Evolutionary conservation across 2,888 invertebrate genomes (phyloP), one percentile per base, ranked within the genome.

Genomic region (Eurytoma californica): DNA sequence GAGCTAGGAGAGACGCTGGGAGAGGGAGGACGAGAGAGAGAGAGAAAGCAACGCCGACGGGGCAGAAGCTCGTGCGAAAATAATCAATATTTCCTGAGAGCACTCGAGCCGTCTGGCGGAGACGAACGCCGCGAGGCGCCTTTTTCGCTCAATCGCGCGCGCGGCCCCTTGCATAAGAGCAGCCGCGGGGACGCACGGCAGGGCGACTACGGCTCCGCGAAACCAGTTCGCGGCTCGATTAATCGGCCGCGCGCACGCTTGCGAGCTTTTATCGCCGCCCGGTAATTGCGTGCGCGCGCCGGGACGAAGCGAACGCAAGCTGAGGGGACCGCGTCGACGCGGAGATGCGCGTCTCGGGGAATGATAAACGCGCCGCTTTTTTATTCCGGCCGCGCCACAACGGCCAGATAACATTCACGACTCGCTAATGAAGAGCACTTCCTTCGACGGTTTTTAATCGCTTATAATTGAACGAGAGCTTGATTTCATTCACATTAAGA

Each of bases 61-160:
- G 53, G 79, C 79, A 39, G 39, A 9, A 9, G 7, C 39, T 7
- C 9, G 82, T 82, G 82, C 83, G 79, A 86, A 86, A 87, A 86
- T 86, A 86, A 88, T 88, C 87, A 86, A 88, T 88, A 88, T 87
- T 85, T 84, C 70, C 83, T 82, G 83, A 85, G 83, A 82, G 84
- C 73, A 80, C 81, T 83, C 72, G 74, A 76, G 53, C 63, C 77
- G 79, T 73, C 60, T 63, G 69, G 60, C 39, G 63, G 53, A 58
- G 51, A 68, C 51, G 51, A 67, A 57, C 14, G 53, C 13, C 20
- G 24, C 20, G 63, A 13, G 16, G 24, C 63, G 20, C n/a, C 18
- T 18, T 55, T 65, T 47, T 72, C 51, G 53, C 24, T 3, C 39
- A 4, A 12, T 14, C 30, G 1, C 28, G 2, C 24, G 16, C 49